Base-by-base conservation (phyloP, 2,113 vertebrate species). In the Tichodroma muraria region DNA sequence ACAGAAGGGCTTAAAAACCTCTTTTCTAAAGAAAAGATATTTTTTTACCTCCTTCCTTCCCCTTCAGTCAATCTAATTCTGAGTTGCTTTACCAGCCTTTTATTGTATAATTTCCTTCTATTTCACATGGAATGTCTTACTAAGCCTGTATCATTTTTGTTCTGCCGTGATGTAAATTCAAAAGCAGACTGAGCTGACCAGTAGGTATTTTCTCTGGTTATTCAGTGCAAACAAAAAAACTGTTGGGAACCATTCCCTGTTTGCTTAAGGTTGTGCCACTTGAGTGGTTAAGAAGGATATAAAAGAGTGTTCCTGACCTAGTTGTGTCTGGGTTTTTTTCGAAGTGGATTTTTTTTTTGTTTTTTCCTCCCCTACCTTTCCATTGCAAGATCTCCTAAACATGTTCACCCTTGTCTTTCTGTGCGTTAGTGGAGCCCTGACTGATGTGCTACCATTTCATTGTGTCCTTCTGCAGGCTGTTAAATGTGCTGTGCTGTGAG, bases 401-500 rank as follows among this genome's bases (percentile, higher is more conserved):
- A 13, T 6, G 3, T 71, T 70, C 2, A 3, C 42, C 27, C 38
- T 73, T 85, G 27, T 77, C 31, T 85, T 91, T 64, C 8, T 60
- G 31, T 65, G 31, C 2, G 0, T 85, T 89, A 24, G 20, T 71
- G 61, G 24, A 18, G 52, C 81, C 38, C 33, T 79, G 64, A 83
- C 30, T 70, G 57, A 85, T 85, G 30, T 23, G 17, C n/a, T 70
- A 4, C 83, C 25, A 30, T 87, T 94, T 72, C 56, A 63, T 56
- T 84, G 27, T 96, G 61, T 73, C 52, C 83, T 94, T 65, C 31
- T 94, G 53, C 94, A 99, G 99, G 95, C 96, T 99, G 77, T 96
- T 99, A 86, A 98, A 98, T 71, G 98, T 99, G 63, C 80, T 99
- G 5, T 99, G 99, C 97, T 99, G 98, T 97, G 98, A 98, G 87